Conservation (phyloP, 2,888 invertebrate genomes). For the Coremacera marginata region DNA sequence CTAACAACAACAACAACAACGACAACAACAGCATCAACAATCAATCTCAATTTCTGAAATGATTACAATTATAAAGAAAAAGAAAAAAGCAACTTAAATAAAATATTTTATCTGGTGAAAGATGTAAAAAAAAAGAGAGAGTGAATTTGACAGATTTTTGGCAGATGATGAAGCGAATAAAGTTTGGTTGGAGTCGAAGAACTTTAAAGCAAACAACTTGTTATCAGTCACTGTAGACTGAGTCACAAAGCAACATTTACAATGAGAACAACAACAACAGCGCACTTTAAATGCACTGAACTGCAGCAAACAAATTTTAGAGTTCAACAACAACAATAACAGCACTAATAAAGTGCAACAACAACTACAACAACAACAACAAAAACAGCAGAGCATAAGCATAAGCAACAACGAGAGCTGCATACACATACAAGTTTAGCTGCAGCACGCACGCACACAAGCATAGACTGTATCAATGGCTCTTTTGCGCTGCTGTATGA, state of each 20-base stretch:
- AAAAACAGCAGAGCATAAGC: not conserved
- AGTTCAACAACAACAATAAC: not conserved
- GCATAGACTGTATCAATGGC: not conserved
- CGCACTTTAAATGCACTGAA: not conserved
- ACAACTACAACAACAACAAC: not conserved
- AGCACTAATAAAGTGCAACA: not conserved
- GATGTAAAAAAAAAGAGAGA: too few species aligned
- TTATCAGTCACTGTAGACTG: too few species aligned
- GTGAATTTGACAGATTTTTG: too few species aligned
- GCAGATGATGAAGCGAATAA: too few species aligned
- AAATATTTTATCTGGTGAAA: too few species aligned
- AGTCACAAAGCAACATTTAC: not conserved
- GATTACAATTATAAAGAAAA: not conserved
- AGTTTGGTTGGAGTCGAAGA: too few species aligned
- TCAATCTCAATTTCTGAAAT: not conserved
- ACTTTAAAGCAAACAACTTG: too few species aligned
- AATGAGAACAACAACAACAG: not conserved
- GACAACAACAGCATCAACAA: not conserved
- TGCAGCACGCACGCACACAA: not conserved
- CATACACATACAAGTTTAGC: not conserved
- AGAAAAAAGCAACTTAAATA: too few species aligned
- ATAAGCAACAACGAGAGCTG: not conserved
- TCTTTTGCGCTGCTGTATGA: too few species aligned
- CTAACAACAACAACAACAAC: not conserved
- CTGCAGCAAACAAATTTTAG: not conserved